Evolutionary conservation across 2,113 vertebrate species (phyloP).

Genomic region (Pandion haliaetus): DNA sequence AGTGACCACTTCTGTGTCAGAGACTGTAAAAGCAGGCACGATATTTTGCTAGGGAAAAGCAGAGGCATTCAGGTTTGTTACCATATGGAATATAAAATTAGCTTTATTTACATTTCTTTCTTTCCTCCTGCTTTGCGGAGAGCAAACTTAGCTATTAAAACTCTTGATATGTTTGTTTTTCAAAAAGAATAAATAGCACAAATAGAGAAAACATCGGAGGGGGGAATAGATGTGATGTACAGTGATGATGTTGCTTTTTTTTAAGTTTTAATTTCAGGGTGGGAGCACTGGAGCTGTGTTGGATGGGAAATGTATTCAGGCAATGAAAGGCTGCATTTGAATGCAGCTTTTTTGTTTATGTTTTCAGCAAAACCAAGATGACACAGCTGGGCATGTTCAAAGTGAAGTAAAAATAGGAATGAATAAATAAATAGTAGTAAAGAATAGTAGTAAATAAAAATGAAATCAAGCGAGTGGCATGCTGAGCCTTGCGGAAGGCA

Average conservation of each 20-base stretch:
- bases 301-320: constrained; percentile 15
- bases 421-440: constrained; percentile 64
- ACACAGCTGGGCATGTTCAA: constrained; percentile 67
- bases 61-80: background rate
- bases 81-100: background rate
- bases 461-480: background rate
- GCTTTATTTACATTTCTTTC: constrained; percentile 23
- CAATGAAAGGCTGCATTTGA: constrained; percentile 31
- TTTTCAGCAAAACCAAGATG: constrained; percentile 62
- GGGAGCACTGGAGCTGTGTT: background rate
- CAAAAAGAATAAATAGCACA: constrained; percentile 3
- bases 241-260: background rate
- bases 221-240: background rate
- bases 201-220: background rate
- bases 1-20: constrained; percentile 69
- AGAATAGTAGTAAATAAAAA: constrained; percentile 60
- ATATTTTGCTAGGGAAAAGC: constrained; percentile 56
- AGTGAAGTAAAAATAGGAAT: constrained; percentile 55
- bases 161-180: constrained; percentile 3
- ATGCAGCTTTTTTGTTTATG: constrained; percentile 52
- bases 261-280: constrained; percentile 30
- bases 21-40: constrained; percentile 57
- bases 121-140: background rate
- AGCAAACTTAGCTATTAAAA: background rate
- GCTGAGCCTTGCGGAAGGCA: background rate